Base-by-base conservation (phyloP, 2,888 invertebrate genomes). In the Dascillus cervinus region DNA sequence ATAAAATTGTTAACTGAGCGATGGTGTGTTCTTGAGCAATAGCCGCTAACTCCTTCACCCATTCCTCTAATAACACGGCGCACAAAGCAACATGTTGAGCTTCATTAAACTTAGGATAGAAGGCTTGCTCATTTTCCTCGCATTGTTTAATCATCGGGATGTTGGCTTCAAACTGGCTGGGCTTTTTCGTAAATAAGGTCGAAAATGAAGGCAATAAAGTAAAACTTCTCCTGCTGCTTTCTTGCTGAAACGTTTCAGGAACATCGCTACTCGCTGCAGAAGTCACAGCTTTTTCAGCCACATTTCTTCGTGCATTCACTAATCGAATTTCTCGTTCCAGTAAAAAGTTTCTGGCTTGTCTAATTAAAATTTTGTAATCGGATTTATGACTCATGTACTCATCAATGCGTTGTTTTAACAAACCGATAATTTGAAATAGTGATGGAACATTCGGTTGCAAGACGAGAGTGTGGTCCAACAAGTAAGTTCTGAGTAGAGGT, bases 31-130 rank as follows among this genome's bases (percentile, higher is more conserved):
- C 96, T 62, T 94, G 89, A 41, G 91, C 84, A 33, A 97, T 73
- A 8, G 96, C 91, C 0, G 96, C 88, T 37, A 97, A 68, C 66
- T 96, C 95, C 62, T 94, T 92, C 0, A 94, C 71, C 85, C 97
- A 94, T 60, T 97, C 96, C 55, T 94, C 91, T 38, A 96, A 68
- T 24, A 97, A 69, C 3, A 97, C 84, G 2, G 94, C 91, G 54
- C 85, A 84, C 40, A 86, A 68, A 1, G 86, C 82, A 23, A 79
- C 69, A 53, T 79, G 77, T 43, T 77, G 72, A 24, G 72, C 52
- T 44, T 64, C 62, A 19, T 53, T 61, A 40, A 63, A 64, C 44
- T 62, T 62, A 4, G 62, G 61, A 44, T 62, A 60, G 25, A 52
- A 41, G 41, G 49, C 49, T 37, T 52, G 52, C 23, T 51, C 50